Evolutionary conservation across 2,888 invertebrate genomes (phyloP).

Genomic region (Corythucha ciliata): DNA sequence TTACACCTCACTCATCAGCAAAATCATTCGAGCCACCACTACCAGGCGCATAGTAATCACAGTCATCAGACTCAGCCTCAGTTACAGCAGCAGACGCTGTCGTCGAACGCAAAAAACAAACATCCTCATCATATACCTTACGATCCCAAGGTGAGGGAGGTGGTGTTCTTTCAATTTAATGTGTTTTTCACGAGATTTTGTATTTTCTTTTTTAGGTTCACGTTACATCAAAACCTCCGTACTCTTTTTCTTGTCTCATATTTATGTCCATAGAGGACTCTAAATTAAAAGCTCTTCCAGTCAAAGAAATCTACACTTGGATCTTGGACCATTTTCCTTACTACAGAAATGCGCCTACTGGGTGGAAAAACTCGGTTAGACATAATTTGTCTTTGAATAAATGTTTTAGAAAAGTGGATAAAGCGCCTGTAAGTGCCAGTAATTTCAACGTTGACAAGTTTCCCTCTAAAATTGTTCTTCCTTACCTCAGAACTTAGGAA

Average conservation of each 20-base stretch:
- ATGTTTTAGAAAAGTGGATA: conserved; percentile 90
- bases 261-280: conserved; percentile 97
- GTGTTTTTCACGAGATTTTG: conserved; percentile 9
- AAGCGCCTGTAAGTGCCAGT: conserved; percentile 57
- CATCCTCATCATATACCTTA: conserved; percentile 67
- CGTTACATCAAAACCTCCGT: conserved; percentile 82
- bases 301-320: conserved; percentile 95
- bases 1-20: no score
- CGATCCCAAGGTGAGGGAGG: conserved; percentile 50
- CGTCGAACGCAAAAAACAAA: conserved; percentile 43
- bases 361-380: conserved; percentile 85
- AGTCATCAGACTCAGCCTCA: background rate
- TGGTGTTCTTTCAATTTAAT: background rate
- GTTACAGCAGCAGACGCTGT: conserved; percentile 7
- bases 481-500: conserved; percentile 67
- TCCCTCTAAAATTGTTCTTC: background rate
- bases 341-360: conserved; percentile 78
- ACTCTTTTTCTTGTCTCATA: conserved; percentile 90
- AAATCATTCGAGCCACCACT: no score
- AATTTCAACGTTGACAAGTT: background rate
- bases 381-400: conserved; percentile 87
- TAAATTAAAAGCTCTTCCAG: conserved; percentile 80
- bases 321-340: conserved; percentile 90
- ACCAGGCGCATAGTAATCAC: no score
- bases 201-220: conserved; percentile 48